Conservation (phyloP, 2,797 vertebrate species). For the Onychomys torridus region DNA sequence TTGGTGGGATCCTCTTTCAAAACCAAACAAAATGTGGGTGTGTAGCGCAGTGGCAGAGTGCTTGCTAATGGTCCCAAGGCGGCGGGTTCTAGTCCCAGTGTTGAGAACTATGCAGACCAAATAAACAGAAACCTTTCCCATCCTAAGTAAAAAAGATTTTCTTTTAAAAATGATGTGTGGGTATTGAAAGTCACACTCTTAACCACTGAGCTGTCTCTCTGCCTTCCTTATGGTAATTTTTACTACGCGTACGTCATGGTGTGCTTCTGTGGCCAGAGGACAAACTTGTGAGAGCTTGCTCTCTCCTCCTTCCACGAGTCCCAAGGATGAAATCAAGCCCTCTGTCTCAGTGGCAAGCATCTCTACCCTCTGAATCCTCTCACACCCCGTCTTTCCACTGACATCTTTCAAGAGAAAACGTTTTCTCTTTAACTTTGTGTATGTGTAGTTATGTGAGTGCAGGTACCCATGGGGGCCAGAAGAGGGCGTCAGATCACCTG, state of each 20-base stretch:
- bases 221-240: background rate
- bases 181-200: background rate
- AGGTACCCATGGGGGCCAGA: too few species aligned
- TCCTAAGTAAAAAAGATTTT: conserved; percentile 1
- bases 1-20: background rate
- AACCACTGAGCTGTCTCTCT: background rate
- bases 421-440: too few species aligned
- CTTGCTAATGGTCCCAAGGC: background rate
- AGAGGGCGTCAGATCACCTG: background rate
- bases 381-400: too few species aligned
- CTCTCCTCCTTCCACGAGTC: background rate
- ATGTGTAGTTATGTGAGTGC: background rate
- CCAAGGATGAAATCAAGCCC: background rate
- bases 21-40: background rate
- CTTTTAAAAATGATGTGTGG: background rate
- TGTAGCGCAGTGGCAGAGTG: background rate
- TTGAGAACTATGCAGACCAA: background rate
- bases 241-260: background rate
- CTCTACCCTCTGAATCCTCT: background rate
- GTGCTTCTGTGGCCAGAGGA: background rate
- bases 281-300: background rate
- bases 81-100: background rate
- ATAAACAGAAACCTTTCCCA: background rate
- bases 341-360: too few species aligned
- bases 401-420: background rate